Conservation (phyloP, 2,113 vertebrate genomes). For the Agelaius phoeniceus region DNA sequence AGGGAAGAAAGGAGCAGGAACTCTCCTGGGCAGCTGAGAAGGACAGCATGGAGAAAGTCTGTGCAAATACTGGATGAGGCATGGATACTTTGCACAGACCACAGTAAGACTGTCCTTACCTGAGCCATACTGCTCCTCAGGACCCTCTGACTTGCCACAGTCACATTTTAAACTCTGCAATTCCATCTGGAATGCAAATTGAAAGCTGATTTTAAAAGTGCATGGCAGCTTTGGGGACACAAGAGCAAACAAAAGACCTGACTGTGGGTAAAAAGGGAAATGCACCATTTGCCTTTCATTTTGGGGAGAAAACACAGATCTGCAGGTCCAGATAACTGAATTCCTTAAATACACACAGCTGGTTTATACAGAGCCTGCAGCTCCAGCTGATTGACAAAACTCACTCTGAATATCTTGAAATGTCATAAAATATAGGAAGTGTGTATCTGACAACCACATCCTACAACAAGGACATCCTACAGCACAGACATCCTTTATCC, state of each 20-base stretch:
- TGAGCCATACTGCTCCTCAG: accelerated
- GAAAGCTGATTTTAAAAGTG: not conserved
- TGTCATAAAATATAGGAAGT: not conserved
- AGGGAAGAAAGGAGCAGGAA: not conserved
- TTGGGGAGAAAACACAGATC: not conserved
- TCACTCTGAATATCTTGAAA: not conserved
- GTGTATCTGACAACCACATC: not conserved
- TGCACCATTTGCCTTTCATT: not conserved
- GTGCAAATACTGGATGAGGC: not conserved
- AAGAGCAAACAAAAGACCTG: not conserved
- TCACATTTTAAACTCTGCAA: not conserved
- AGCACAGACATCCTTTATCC: not conserved
- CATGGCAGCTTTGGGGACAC: not conserved
- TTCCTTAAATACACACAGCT: not conserved
- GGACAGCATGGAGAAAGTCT: not conserved
- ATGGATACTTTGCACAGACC: not conserved
- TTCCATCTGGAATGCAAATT: not conserved
- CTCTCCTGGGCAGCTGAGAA: not conserved
- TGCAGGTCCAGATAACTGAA: not conserved
- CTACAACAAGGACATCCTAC: not conserved
- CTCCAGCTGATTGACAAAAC: not conserved
- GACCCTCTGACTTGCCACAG: not conserved
- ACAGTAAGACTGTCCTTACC: not conserved
- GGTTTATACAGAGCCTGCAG: not conserved
- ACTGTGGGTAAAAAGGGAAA: not conserved